Evolutionary conservation across 2,797 vertebrate genomes (phyloP).

Genomic region (Cynopterus sphinx): DNA sequence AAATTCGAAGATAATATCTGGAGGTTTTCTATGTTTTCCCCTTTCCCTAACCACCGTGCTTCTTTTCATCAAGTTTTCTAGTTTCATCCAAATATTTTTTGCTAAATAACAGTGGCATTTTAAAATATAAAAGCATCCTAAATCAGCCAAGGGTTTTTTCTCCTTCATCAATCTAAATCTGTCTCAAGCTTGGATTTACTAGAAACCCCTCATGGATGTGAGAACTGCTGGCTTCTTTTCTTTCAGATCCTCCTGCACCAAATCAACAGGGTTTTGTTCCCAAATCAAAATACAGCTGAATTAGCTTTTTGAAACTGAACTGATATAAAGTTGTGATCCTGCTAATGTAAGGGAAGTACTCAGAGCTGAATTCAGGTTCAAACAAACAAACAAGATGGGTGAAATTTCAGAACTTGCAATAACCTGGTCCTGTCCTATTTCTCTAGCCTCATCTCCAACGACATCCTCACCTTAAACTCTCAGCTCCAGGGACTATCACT

Average conservation of each 20-base stretch:
- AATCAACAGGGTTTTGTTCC: background rate
- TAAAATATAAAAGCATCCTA: background rate
- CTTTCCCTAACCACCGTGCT: background rate
- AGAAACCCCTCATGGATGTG: background rate
- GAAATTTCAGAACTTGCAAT: background rate
- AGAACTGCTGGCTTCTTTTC: background rate
- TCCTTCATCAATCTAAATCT: background rate
- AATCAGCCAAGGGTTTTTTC: background rate
- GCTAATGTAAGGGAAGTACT: background rate
- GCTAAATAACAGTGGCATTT: background rate
- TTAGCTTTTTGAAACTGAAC: conserved; percentile 28
- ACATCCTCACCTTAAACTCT: background rate
- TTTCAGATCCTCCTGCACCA: background rate
- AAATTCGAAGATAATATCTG: background rate
- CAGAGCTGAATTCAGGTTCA: conserved; percentile 13
- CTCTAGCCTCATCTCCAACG: background rate
- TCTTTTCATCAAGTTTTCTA: background rate
- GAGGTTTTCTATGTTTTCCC: background rate
- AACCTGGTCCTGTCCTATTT: background rate
- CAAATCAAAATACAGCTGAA: conserved; percentile 42
- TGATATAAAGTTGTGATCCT: background rate
- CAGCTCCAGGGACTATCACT: background rate
- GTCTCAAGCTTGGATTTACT: background rate
- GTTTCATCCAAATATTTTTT: background rate
- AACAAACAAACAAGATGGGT: background rate